phyloP scores from a whole-genome alignment of 2,888 invertebrate species.

The Seira ritae region DNA sequence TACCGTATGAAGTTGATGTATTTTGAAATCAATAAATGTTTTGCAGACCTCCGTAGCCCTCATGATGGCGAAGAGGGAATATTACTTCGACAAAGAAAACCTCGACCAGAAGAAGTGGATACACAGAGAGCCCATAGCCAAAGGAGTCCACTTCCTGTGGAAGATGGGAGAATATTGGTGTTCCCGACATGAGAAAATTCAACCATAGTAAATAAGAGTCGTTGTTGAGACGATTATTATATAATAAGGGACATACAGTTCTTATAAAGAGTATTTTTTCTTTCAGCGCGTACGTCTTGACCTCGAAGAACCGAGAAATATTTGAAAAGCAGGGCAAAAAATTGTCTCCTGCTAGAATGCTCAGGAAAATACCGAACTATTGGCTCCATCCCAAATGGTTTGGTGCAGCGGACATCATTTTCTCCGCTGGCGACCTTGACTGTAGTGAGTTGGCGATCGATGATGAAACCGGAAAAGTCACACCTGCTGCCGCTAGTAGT shows the following conservation, averaged over 20 bases:
- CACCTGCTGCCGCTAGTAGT: neutral
- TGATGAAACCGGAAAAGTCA: neutral
- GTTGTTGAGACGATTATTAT: no score
- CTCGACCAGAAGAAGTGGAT: neutral
- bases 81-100: neutral
- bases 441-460: neutral
- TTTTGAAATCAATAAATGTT: neutral
- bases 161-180: slow-evolving; percentile 32
- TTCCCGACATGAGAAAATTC: slow-evolving; percentile 20
- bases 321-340: no score
- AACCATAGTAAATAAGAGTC: slow-evolving; percentile 9
- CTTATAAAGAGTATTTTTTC: neutral
- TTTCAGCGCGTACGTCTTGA: neutral
- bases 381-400: slow-evolving; percentile 27
- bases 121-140: neutral
- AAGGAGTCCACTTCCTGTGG: slow-evolving; percentile 40
- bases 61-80: slow-evolving; percentile 6
- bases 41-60: slow-evolving; percentile 1
- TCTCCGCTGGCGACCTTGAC: neutral
- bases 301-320: neutral
- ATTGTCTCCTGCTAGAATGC: neutral
- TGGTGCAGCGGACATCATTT: slow-evolving; percentile 29
- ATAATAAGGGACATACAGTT: no score
- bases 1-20: neutral
- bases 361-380: slow-evolving; percentile 10